Evolutionary conservation across 2,113 vertebrate genomes (phyloP).

Genomic region (Grammomys dolichurus): DNA sequence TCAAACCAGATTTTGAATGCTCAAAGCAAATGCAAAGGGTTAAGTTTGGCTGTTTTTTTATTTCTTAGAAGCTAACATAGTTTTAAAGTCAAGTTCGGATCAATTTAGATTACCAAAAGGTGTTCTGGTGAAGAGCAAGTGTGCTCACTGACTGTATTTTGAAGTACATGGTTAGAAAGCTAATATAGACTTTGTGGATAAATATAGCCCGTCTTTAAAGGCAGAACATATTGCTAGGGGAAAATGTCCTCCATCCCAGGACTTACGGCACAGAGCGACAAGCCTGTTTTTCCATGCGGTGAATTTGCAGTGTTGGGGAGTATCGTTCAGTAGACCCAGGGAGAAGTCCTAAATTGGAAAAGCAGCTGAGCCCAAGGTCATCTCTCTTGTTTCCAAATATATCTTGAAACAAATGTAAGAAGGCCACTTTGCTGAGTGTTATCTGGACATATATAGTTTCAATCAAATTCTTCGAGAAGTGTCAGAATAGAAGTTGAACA

Average conservation of each 20-base stretch:
- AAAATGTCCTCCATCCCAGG: neutral
- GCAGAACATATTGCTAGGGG: constrained; percentile 73
- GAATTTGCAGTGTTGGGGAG: constrained; percentile 73
- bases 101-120: constrained; percentile 71
- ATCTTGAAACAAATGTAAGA: constrained; percentile 91
- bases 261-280: constrained; percentile 63
- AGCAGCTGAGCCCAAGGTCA: constrained; percentile 93
- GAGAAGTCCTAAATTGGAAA: constrained; percentile 95
- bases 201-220: constrained; percentile 75
- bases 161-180: constrained; percentile 74
- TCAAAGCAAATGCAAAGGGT: constrained; percentile 78
- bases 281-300: constrained; percentile 60
- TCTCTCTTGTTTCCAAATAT: constrained; percentile 94
- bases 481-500: constrained; percentile 89
- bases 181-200: constrained; percentile 76
- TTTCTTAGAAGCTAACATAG: constrained; percentile 76
- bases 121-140: constrained; percentile 73
- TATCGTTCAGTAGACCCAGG: constrained; percentile 85
- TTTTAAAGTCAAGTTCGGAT: constrained; percentile 63
- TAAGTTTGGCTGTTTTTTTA: constrained; percentile 61
- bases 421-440: constrained; percentile 94
- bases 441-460: constrained; percentile 95
- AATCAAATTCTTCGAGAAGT: constrained; percentile 93
- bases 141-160: constrained; percentile 68
- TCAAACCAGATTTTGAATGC: constrained; percentile 62